These are phyloP conservation scores for Gnathonemus longibarbis DNA, from an alignment of 2,113 vertebrate species.

Conservation along the genomic window DNA sequence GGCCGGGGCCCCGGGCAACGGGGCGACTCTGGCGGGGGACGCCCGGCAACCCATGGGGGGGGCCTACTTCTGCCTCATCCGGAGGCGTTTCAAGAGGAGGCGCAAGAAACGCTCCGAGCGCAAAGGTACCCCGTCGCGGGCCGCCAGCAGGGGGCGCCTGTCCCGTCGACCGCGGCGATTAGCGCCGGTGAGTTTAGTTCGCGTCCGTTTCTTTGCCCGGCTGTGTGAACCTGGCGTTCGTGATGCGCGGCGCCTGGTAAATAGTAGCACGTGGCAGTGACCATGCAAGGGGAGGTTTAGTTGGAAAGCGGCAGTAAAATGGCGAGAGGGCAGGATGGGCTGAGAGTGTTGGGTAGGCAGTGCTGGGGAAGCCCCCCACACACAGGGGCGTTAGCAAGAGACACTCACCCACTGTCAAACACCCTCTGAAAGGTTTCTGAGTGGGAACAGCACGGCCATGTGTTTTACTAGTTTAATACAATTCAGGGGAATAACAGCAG, in stretches of 20 bases:
- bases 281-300: neutral
- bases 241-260: neutral
- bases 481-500: neutral
- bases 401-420: neutral
- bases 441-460: neutral
- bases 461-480: neutral
- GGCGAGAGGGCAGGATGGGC: neutral
- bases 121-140: conserved; percentile 55
- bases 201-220: neutral
- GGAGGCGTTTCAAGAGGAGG: conserved; percentile 52
- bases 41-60: conserved; percentile 26
- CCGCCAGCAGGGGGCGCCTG: neutral
- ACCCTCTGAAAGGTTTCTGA: neutral
- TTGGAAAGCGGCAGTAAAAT: neutral
- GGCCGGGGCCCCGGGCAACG: neutral
- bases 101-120: conserved; percentile 59
- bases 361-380: neutral
- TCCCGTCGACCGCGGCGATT: neutral
- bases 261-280: neutral
- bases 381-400: neutral
- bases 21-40: conserved; percentile 47
- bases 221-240: neutral
- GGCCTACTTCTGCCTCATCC: conserved; percentile 29
- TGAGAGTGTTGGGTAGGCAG: neutral
- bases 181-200: neutral